Base-by-base conservation (phyloP, 2,797 vertebrate genomes). In the Cirrhinus mrigala region DNA sequence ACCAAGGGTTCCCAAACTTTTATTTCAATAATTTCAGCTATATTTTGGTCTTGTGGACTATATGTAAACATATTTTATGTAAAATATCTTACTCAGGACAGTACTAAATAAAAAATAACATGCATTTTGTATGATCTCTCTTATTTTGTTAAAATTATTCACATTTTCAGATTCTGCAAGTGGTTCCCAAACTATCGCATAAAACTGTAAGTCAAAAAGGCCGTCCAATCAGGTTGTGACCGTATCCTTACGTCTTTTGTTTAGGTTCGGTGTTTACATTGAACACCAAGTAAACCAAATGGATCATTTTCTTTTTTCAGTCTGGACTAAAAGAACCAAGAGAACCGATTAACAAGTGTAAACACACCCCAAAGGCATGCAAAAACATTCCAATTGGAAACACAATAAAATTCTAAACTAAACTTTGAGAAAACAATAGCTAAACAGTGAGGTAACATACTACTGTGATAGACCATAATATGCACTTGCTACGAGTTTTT, bases 401-500 rank as follows among this genome's bases (percentile, higher is more conserved):
- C 8, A 37, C 7, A 56, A 64, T 50, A 50, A 62, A 60, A 18
- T 60, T 22, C 12, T 27, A 14, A 46, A 62, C 27, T n/a, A 60
- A 46, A 27, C 15, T 9, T 54, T 58, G 24, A 50, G 16, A 52
- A 60, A 81, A 81, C 40, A 50, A 62, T 50, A 46, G 14, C 40
- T 33, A 62, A 75, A 64, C 46, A 37, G n/a, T 52, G 56, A 37
- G 1, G 37, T 44, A 29, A 82, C 20, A 64, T 24, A 37, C 7
- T 48, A 52, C 5, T 52, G 22, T 52, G 22, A 66, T 64, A 10
- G 10, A 20, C 81, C 27, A n/a, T 48, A 73, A 82, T 62, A 22
- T 11, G 6, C 81, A 50, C 81, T 74, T 82, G 56, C 56, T 60
- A 18, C 33, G 7, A 29, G 22, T 82, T 7, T 73, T 27, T 64